Evolutionary conservation across 2,888 invertebrate species (phyloP).

Genomic region (Biston stratarius): DNA sequence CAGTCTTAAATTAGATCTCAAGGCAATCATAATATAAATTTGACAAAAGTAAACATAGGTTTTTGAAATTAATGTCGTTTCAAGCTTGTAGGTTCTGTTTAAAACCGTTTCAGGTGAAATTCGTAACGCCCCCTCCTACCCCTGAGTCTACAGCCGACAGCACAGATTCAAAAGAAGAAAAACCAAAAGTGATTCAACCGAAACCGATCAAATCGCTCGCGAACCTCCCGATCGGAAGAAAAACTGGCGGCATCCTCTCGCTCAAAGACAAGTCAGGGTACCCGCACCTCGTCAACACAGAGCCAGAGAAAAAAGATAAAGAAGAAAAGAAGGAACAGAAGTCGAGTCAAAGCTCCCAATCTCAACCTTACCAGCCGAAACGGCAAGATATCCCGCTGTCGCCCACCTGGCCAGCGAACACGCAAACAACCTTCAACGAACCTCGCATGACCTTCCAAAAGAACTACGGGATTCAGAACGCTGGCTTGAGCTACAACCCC

Average conservation of each 20-base stretch:
- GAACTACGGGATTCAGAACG: slow-evolving; percentile 70
- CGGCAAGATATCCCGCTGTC: slow-evolving; percentile 52
- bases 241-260: slow-evolving; percentile 83
- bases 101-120: slow-evolving; percentile 80
- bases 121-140: slow-evolving; percentile 83
- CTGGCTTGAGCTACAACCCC: slow-evolving; percentile 65
- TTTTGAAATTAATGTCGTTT: neutral
- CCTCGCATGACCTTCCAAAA: slow-evolving; percentile 69
- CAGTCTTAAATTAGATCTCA: too few relatives aligned
- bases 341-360: slow-evolving; percentile 49
- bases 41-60: too few relatives aligned
- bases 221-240: slow-evolving; percentile 75
- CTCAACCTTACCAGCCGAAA: slow-evolving; percentile 53
- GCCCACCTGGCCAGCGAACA: slow-evolving; percentile 54
- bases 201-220: slow-evolving; percentile 77
- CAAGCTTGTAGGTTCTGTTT: neutral
- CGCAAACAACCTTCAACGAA: slow-evolving; percentile 54
- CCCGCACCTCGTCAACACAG: slow-evolving; percentile 79
- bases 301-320: slow-evolving; percentile 72
- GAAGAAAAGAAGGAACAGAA: slow-evolving; percentile 73
- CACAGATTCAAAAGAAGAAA: slow-evolving; percentile 67
- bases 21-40: too few relatives aligned
- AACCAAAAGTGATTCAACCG: slow-evolving; percentile 74
- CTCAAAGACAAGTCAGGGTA: slow-evolving; percentile 84
- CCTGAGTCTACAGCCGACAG: slow-evolving; percentile 68